These are phyloP conservation scores for Neotoxoptera formosana DNA, from an alignment of 1,140 invertebrate genomes.

Conservation along the genomic window DNA sequence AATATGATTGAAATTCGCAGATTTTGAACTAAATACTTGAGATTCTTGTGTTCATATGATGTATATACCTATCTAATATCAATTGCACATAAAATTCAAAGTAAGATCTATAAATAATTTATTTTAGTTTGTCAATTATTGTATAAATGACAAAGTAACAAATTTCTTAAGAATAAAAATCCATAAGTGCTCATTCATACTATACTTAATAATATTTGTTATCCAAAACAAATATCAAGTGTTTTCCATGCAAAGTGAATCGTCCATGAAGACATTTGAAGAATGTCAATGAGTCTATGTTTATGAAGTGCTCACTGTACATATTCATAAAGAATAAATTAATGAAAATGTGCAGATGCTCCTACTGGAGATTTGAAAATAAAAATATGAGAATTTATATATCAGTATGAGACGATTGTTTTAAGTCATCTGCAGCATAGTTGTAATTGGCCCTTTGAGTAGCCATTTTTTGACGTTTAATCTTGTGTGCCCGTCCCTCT, in stretches of 20 bases:
- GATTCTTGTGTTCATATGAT: neutral
- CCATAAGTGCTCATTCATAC: neutral
- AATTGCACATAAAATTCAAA: slow-evolving; percentile 4
- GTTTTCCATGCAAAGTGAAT: slow-evolving; percentile 21
- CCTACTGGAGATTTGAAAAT: neutral
- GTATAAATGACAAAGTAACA: neutral
- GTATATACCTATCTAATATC: neutral
- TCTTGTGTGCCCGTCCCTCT: slow-evolving; percentile 78
- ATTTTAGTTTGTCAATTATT: slow-evolving; percentile 16
- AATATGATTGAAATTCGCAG: neutral
- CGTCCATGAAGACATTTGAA: neutral
- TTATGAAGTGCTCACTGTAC: neutral
- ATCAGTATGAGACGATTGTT: slow-evolving; percentile 50
- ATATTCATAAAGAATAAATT: slow-evolving; percentile 23
- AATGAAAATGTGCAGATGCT: slow-evolving; percentile 15
- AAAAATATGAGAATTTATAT: slow-evolving; percentile 35
- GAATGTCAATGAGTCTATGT: slow-evolving; percentile 20
- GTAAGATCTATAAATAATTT: slow-evolving; percentile 11
- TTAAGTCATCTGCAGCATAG: slow-evolving; percentile 53
- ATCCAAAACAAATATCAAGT: slow-evolving; percentile 4
- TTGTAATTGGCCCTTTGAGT: slow-evolving; percentile 52
- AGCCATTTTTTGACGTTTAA: slow-evolving; percentile 67
- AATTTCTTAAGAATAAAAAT: slow-evolving; percentile 28
- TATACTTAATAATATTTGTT: slow-evolving; percentile 10
- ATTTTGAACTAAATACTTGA: neutral